Conservation (phyloP, 2,113 vertebrate species). For the Chaetodon auriga region DNA sequence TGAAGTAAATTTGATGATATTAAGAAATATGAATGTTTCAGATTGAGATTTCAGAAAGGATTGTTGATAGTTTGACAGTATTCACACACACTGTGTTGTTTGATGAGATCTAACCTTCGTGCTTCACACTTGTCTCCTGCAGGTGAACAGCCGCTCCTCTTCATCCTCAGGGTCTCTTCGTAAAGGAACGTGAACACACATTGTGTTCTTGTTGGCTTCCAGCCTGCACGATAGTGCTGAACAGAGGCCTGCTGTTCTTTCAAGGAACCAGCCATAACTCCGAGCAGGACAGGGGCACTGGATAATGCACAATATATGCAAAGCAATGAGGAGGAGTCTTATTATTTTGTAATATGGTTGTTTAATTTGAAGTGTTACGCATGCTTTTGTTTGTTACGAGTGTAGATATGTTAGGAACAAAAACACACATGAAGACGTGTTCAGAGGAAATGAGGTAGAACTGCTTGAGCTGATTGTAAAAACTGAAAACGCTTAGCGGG, state of each 20-base stretch:
- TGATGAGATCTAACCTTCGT: conserved; percentile 13
- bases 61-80: not conserved
- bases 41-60: no score
- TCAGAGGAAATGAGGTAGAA: conserved; percentile 19
- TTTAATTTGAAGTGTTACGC: conserved; percentile 61
- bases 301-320: conserved; percentile 65
- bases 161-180: conserved; percentile 90
- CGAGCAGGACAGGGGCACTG: conserved; percentile 23
- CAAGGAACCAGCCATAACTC: conserved; percentile 64
- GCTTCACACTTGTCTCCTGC: conserved; percentile 45
- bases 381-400: conserved; percentile 45
- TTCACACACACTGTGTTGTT: not conserved
- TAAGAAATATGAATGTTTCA: not conserved
- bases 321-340: conserved; percentile 48
- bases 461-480: conserved; percentile 13
- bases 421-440: conserved; percentile 28
- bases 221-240: conserved; percentile 31
- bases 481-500: not conserved
- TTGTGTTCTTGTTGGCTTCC: conserved; percentile 16
- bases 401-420: conserved; percentile 43
- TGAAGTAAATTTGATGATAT: not conserved
- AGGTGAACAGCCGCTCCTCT: conserved; percentile 88
- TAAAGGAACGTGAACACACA: conserved; percentile 89
- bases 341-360: conserved; percentile 44
- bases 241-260: conserved; percentile 46